Evolutionary conservation across 2,888 invertebrate genomes (phyloP).

Genomic region (Tetanocera ferruginea): DNA sequence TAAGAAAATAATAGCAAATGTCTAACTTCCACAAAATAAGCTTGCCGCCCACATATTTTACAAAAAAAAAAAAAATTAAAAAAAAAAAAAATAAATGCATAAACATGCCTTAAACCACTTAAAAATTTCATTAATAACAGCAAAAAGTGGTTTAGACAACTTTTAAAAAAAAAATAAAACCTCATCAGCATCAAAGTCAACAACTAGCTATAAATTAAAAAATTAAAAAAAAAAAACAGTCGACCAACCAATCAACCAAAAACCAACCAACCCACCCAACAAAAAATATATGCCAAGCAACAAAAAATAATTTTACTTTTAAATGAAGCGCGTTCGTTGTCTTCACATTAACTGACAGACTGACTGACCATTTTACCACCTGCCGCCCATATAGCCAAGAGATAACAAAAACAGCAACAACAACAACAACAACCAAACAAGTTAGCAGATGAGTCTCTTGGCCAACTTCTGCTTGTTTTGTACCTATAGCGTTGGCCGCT

Average conservation of each 20-base stretch:
- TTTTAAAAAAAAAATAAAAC: constrained; percentile 1
- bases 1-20: too few relatives aligned
- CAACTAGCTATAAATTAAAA: not conserved
- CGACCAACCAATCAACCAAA: constrained; percentile 21
- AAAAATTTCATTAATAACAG: not conserved
- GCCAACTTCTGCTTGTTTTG: not conserved
- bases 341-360: not conserved
- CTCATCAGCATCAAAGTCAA: not conserved
- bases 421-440: constrained; percentile 33
- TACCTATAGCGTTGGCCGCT: not conserved
- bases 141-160: not conserved
- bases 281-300: not conserved
- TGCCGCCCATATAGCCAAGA: constrained; percentile 60
- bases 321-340: not conserved
- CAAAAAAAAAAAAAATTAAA: too few relatives aligned
- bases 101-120: too few relatives aligned
- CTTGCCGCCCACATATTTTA: too few relatives aligned
- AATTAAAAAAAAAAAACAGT: not conserved
- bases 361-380: constrained; percentile 59
- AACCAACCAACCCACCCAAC: constrained; percentile 41
- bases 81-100: too few relatives aligned
- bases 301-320: not conserved
- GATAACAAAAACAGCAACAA: constrained; percentile 30
- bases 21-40: too few relatives aligned
- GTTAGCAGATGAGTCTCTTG: constrained; percentile 42